A percentile compares a stretch with the other conserved stretches of the same genome.
These are phyloP conservation scores for Chrosomus eos DNA, from an alignment of 2,797 vertebrate genomes.

Conservation along the genomic window DNA sequence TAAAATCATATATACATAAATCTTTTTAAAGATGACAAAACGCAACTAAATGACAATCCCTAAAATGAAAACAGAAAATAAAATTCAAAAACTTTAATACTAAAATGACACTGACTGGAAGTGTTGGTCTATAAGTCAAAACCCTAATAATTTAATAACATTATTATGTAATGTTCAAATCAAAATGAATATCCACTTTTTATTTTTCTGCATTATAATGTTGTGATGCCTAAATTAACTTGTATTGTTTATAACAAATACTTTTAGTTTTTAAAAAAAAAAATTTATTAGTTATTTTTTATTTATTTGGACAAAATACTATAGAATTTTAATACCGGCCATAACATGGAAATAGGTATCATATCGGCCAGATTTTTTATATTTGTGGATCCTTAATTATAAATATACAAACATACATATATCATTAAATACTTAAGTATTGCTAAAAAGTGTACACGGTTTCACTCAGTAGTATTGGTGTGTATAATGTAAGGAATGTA, in stretches of 20 bases:
- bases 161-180: too few relatives aligned
- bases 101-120: background rate
- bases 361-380: too few relatives aligned
- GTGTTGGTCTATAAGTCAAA: too few relatives aligned
- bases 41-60: background rate
- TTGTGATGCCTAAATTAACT: background rate
- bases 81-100: background rate
- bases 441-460: background rate
- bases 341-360: too few relatives aligned
- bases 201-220: too few relatives aligned
- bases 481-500: background rate
- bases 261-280: too few relatives aligned
- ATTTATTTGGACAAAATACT: background rate
- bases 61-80: background rate
- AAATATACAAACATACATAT: background rate
- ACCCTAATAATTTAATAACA: background rate
- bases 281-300: too few relatives aligned
- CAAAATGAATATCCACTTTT: too few relatives aligned
- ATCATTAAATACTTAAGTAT: background rate
- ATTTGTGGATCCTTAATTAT: background rate
- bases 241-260: too few relatives aligned
- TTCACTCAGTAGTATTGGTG: background rate
- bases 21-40: too few relatives aligned
- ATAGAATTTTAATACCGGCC: too few relatives aligned
- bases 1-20: too few relatives aligned